A percentile compares a stretch with the other conserved stretches of the same genome.
These are phyloP conservation scores for Lysandra coridon DNA, from an alignment of 2,888 invertebrate species.

Conservation along the genomic window DNA sequence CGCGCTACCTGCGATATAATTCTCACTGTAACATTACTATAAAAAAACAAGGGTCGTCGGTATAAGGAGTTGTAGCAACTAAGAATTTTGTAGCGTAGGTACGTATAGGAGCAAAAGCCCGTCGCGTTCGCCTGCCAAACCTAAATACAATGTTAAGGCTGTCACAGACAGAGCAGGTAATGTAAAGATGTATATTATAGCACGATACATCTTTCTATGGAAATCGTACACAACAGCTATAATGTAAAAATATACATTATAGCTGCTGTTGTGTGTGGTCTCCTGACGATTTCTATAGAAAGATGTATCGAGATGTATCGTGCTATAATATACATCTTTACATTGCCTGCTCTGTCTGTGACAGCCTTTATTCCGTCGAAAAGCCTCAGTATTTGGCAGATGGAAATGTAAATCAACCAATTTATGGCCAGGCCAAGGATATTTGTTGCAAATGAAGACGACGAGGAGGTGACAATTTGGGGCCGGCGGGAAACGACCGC, in stretches of 20 bases:
- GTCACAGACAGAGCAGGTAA: too few species aligned
- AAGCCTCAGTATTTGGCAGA: conserved; percentile 51
- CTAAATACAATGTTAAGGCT: conserved; percentile 3
- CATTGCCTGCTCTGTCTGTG: too few species aligned
- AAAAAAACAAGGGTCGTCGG: background rate
- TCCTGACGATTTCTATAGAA: too few species aligned
- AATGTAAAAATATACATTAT: too few species aligned
- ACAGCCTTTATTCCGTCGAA: conserved; percentile 8
- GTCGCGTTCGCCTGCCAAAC: background rate
- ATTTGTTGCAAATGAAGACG: conserved; percentile 79
- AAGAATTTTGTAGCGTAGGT: background rate
- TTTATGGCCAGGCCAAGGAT: conserved; percentile 69
- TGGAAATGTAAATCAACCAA: conserved; percentile 71
- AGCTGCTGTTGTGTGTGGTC: too few species aligned
- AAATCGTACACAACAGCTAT: too few species aligned
- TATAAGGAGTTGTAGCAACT: background rate
- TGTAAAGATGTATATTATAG: too few species aligned
- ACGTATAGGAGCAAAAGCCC: background rate
- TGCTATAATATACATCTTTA: too few species aligned
- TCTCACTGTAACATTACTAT: background rate
- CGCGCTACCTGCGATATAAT: background rate
- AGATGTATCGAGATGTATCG: too few species aligned
- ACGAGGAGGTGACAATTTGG: conserved; percentile 77
- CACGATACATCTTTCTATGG: too few species aligned
- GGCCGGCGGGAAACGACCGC: conserved; percentile 65